Evolutionary conservation across 2,113 vertebrate genomes (phyloP), one percentile per base, ranked within the genome.

Genomic region (Dendropsophus ebraccatus): DNA sequence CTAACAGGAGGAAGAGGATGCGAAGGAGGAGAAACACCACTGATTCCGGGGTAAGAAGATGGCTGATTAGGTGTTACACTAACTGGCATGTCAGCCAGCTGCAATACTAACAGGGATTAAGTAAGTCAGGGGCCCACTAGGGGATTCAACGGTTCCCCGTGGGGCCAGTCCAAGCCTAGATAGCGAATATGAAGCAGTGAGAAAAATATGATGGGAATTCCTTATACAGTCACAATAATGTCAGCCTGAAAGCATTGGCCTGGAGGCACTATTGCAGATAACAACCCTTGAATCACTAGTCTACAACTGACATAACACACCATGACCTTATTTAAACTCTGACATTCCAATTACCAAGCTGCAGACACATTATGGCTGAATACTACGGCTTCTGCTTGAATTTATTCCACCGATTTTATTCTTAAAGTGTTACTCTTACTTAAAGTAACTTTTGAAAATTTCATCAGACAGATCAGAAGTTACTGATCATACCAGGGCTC

Each of bases 21-120:
- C 23, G 25, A 5, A 76, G 73, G 9, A 50, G 25, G 16, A 14
- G 47, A 52, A 30, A 12, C 13, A 19, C n/a, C 21, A 19, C 17
- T 25, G 14, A 30, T 11, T 50, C 73, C 17, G 73, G 73, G 73
- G 73, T 76, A 76, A 76, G 73, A 76, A 23, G n/a, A 76, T 28
- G 47, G 28, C 47, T 28, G 25, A 1, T 7, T 3, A 50, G 4
- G 6, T 50, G 47, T 54, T 28, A 10, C 19, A 23, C 30, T 77
- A 35, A 17, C 25, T 47, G 28, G 72, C 25, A 28, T 50, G 14
- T 74, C 5, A 35, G 16, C 30, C 65, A 35, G 65, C 65, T 19
- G 17, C 1, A 19, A 19, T n/a, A 2, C 65, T 69, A 30, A 28
- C n/a, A 45, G 19, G 1, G 67, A 23, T n/a, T n/a, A n/a, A n/a